Evolutionary conservation across 2,888 invertebrate species (phyloP).

Genomic region (Galeopsomyia nigrocyanea): DNA sequence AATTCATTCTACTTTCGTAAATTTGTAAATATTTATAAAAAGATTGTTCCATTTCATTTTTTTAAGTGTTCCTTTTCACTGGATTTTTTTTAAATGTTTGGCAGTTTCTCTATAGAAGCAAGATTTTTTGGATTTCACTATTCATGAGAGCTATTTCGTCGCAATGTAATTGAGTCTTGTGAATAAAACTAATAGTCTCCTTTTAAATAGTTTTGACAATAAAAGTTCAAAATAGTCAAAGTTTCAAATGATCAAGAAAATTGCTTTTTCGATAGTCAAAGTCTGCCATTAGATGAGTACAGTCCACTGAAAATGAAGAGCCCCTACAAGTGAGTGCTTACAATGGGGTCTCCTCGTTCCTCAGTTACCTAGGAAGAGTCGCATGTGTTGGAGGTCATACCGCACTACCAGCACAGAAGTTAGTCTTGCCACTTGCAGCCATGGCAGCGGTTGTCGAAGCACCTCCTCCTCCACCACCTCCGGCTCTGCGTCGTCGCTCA

Average conservation of each 20-base stretch:
- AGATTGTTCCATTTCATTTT: background rate
- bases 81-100: background rate
- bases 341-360: slow-evolving; percentile 63
- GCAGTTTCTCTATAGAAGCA: background rate
- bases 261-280: slow-evolving; percentile 18
- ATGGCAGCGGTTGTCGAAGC: slow-evolving; percentile 7
- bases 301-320: too few species aligned
- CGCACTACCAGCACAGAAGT: slow-evolving; percentile 65
- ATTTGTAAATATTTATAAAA: background rate
- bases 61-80: background rate
- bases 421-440: slow-evolving; percentile 50
- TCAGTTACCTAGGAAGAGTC: slow-evolving; percentile 65
- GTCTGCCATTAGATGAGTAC: too few species aligned
- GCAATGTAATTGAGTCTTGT: too few species aligned
- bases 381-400: slow-evolving; percentile 68
- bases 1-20: background rate
- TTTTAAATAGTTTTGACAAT: too few species aligned
- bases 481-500: slow-evolving; percentile 60
- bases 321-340: slow-evolving; percentile 45
- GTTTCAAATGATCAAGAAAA: background rate
- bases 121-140: too few species aligned
- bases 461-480: slow-evolving; percentile 47
- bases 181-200: background rate
- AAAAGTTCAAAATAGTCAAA: too few species aligned
- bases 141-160: too few species aligned